Evolutionary conservation across 2,888 invertebrate genomes (phyloP).

Genomic region (Scaptodrosophila latifasciaeformis): DNA sequence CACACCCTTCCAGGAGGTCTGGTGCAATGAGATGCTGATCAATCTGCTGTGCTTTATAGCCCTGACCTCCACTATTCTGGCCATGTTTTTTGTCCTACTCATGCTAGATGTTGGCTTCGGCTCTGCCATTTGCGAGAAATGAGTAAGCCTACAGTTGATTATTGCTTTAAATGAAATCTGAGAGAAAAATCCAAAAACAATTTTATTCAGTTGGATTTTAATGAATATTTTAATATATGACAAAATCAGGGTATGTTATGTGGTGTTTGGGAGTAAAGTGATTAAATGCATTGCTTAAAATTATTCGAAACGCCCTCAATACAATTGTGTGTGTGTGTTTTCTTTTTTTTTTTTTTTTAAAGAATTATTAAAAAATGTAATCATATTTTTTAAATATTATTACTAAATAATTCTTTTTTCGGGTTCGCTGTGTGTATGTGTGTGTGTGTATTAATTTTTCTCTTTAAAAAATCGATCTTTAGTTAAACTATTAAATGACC

Average conservation of each 20-base stretch:
- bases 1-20: constrained; percentile 29
- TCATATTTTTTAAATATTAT: constrained; percentile 10
- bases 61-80: constrained; percentile 29
- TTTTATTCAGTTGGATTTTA: no score
- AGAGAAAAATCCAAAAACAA: no score
- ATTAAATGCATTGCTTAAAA: constrained; percentile 5
- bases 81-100: constrained; percentile 40
- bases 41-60: constrained; percentile 40
- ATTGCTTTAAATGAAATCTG: no score
- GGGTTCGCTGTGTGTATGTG: constrained; percentile 16
- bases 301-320: constrained; percentile 42
- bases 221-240: no score
- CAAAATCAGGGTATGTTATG: no score
- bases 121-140: neutral
- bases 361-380: constrained; percentile 17
- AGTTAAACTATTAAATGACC: no score
- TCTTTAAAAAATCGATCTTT: no score
- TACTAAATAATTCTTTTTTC: no score
- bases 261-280: no score
- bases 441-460: constrained; percentile 8
- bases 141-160: no score
- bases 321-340: constrained; percentile 35
- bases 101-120: constrained; percentile 31
- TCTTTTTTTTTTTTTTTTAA: neutral
- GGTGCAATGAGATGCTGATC: constrained; percentile 38